These are phyloP conservation scores for Ailuropoda melanoleuca DNA, from an alignment of 2,113 vertebrate species.

Conservation along the genomic window DNA sequence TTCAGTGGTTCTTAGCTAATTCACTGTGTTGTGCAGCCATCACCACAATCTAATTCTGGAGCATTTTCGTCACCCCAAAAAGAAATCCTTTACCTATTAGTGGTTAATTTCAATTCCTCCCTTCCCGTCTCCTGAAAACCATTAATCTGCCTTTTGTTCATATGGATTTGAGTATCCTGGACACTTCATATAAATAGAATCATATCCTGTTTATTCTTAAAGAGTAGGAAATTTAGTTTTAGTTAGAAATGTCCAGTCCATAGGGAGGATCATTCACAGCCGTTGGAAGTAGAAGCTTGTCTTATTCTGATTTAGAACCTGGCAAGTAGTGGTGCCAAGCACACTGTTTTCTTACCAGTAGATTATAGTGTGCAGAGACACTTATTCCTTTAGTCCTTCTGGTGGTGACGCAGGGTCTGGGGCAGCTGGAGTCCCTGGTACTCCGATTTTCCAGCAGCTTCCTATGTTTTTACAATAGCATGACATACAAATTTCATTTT, in stretches of 20 bases:
- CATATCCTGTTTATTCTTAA: background rate
- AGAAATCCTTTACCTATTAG: background rate
- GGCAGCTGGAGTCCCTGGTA: background rate
- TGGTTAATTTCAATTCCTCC: background rate
- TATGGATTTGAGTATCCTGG: background rate
- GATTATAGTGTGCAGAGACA: background rate
- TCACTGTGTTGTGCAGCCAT: background rate
- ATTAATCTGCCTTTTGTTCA: background rate
- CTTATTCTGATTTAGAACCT: background rate
- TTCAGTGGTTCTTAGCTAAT: background rate
- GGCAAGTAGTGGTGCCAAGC: background rate
- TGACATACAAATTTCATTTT: conserved; percentile 6
- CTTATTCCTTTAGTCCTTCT: background rate
- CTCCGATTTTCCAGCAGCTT: background rate
- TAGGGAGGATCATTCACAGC: background rate
- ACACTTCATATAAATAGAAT: background rate
- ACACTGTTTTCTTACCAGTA: background rate
- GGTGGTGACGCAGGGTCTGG: background rate
- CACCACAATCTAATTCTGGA: background rate
- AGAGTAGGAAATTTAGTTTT: conserved; percentile 9
- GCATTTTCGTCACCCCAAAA: background rate
- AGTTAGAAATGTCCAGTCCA: background rate
- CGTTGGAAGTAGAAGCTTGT: background rate
- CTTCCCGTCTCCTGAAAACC: background rate
- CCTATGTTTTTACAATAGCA: background rate